Evolutionary conservation across 1,140 invertebrate genomes (phyloP).

Genomic region (Riptortus pedestris): DNA sequence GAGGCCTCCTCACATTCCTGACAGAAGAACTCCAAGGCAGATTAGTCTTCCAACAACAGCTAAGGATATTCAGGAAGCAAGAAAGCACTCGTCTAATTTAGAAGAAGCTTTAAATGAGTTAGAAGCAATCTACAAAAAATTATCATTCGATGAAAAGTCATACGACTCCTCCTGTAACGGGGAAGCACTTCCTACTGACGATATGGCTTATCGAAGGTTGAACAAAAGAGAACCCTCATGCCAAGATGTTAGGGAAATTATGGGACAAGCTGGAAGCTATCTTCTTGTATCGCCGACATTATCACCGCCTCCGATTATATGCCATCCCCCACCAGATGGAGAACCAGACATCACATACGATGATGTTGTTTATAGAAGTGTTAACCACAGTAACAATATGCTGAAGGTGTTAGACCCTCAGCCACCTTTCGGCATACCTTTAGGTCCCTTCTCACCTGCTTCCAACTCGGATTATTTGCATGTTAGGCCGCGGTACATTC

Average conservation of each 20-base stretch:
- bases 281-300: slow-evolving; percentile 58
- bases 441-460: slow-evolving; percentile 63
- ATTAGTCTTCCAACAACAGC: slow-evolving; percentile 12
- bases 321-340: slow-evolving; percentile 26
- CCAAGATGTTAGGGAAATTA: slow-evolving; percentile 42
- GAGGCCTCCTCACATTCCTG: slow-evolving; percentile 19
- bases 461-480: slow-evolving; percentile 74
- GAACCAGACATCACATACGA: slow-evolving; percentile 73
- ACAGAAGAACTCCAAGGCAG: slow-evolving; percentile 24
- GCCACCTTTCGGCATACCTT: slow-evolving; percentile 78
- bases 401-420: slow-evolving; percentile 64
- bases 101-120: slow-evolving; percentile 78
- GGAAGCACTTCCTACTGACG: slow-evolving; percentile 46
- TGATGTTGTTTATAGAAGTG: slow-evolving; percentile 70
- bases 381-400: slow-evolving; percentile 61
- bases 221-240: slow-evolving; percentile 37
- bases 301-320: slow-evolving; percentile 33
- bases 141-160: slow-evolving; percentile 62
- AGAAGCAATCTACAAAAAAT: slow-evolving; percentile 78
- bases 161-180: slow-evolving; percentile 17
- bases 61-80: slow-evolving; percentile 31
- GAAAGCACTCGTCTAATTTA: slow-evolving; percentile 58
- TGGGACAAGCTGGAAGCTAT: slow-evolving; percentile 58
- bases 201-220: slow-evolving; percentile 67
- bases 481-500: slow-evolving; percentile 50